Percentiles rank a stretch among this genome's conserved stretches.
phyloP scores from a whole-genome alignment of 2,888 invertebrate species.

The Agrotis clavis region DNA sequence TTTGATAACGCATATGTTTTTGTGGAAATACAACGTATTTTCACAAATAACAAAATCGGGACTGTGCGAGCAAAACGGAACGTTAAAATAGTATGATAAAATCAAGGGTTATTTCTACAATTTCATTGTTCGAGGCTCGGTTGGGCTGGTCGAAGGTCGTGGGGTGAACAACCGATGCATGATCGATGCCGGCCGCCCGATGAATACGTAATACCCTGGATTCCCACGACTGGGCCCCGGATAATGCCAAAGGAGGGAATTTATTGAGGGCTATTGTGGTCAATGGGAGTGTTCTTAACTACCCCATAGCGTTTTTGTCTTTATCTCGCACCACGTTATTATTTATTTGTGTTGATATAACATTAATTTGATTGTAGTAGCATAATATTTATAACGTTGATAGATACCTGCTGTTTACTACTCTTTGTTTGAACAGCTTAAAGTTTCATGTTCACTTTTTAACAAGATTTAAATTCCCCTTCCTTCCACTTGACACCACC shows the following conservation, averaged over 20 bases:
- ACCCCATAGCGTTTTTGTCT: slow-evolving; percentile 29
- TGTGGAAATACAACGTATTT: slow-evolving; percentile 32
- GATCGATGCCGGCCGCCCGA: slow-evolving; percentile 74
- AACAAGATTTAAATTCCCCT: too few species aligned
- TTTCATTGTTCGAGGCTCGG: slow-evolving; percentile 59
- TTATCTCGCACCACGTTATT: slow-evolving; percentile 16
- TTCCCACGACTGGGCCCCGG: slow-evolving; percentile 53
- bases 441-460: background rate
- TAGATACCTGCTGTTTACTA: background rate
- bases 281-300: slow-evolving; percentile 26
- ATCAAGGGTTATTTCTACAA: slow-evolving; percentile 63
- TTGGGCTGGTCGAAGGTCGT: slow-evolving; percentile 66
- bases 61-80: slow-evolving; percentile 8
- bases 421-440: background rate
- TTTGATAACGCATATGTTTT: slow-evolving; percentile 24
- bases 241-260: slow-evolving; percentile 46
- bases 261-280: slow-evolving; percentile 47
- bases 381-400: background rate
- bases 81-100: slow-evolving; percentile 47
- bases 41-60: slow-evolving; percentile 21
- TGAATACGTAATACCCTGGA: slow-evolving; percentile 72
- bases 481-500: too few species aligned
- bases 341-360: slow-evolving; percentile 1
- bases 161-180: slow-evolving; percentile 76
- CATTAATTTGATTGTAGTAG: background rate